These are phyloP conservation scores for Halocynthia aurantium DNA, from an alignment of 23 tunicate species.

Conservation along the genomic window DNA sequence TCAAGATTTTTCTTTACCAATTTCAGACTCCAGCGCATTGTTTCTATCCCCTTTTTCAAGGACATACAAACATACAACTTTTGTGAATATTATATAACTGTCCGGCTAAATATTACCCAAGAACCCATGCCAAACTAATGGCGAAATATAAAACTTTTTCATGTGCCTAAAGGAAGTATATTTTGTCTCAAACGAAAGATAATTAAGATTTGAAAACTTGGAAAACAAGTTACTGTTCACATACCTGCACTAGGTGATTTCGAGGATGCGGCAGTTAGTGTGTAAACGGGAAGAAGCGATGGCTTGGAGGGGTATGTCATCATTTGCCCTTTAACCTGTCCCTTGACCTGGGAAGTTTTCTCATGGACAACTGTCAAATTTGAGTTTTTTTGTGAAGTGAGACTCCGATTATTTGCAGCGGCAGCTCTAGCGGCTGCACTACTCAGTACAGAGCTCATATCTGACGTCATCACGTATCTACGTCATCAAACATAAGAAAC, in stretches of 20 bases:
- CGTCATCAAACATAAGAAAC: not conserved
- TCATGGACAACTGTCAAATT: not conserved
- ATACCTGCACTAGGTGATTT: not conserved
- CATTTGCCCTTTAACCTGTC: not conserved
- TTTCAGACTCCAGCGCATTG: too few species aligned
- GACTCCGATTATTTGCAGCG: not conserved
- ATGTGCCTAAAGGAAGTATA: too few species aligned
- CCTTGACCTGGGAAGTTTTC: not conserved
- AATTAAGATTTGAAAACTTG: too few species aligned
- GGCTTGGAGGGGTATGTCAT: conserved; percentile 2
- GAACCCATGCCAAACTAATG: too few species aligned
- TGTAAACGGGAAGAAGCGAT: conserved; percentile 15
- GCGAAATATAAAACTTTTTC: too few species aligned
- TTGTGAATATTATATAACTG: too few species aligned
- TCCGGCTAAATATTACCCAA: too few species aligned
- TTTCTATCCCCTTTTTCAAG: too few species aligned
- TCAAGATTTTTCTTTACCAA: too few species aligned
- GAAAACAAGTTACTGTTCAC: too few species aligned
- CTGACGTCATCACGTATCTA: conserved; percentile 24
- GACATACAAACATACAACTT: too few species aligned
- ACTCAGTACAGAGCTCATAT: conserved; percentile 6
- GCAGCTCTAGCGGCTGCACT: conserved; percentile 2
- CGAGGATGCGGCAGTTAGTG: not conserved
- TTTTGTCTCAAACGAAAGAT: too few species aligned
- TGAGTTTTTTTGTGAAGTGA: not conserved